Evolutionary conservation across 2,797 vertebrate genomes (phyloP), one percentile per base, ranked within the genome.

Genomic region (Neoniphon sammara): DNA sequence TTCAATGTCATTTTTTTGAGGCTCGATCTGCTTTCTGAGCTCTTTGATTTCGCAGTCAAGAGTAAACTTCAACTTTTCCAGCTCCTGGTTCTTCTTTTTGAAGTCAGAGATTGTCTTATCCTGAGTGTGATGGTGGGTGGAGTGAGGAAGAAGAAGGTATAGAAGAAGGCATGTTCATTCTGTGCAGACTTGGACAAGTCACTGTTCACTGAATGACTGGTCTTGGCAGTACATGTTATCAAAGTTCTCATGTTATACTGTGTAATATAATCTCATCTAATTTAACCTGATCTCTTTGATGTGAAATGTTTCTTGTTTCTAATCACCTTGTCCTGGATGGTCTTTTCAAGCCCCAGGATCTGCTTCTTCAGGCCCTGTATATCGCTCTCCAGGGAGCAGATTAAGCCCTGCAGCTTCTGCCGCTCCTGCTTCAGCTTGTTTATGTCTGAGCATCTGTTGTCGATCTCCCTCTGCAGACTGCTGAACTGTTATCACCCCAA

Each of bases 261-360:
- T 34, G 31, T 34, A 34, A 34, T 7, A 34, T 34, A 39, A 39
- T 39, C 9, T 39, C 9, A 39, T 10, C 36, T 9, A 39, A 39
- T 39, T 10, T 39, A 5, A 34, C 5, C 31, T 2, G 8, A 8
- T 4, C 4, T 34, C 31, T 7, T 34, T 39, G 36, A 39, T 9
- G 2, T 39, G 5, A 39, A 8, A 39, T 7, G 7, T 34, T 39
- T 39, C 1, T 23, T 66, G 66, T 34, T 60, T 21, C 64, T 9
- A 2, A 50, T 50, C 58, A 98, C 97, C 95, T 98, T 97, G 73
- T 98, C 95, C 77, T 96, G 94, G 62, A 95, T 95, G 8, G 94
- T 95, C 85, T 94, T 92, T 0, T 95, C 94, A 47, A 95, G 93
- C 73, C 96, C 95, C 62, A 94, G 91, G 77, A 97, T 95, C 79